These are phyloP conservation scores for Dipodomys spectabilis DNA, from an alignment of 2,113 vertebrate genomes.

Conservation along the genomic window DNA sequence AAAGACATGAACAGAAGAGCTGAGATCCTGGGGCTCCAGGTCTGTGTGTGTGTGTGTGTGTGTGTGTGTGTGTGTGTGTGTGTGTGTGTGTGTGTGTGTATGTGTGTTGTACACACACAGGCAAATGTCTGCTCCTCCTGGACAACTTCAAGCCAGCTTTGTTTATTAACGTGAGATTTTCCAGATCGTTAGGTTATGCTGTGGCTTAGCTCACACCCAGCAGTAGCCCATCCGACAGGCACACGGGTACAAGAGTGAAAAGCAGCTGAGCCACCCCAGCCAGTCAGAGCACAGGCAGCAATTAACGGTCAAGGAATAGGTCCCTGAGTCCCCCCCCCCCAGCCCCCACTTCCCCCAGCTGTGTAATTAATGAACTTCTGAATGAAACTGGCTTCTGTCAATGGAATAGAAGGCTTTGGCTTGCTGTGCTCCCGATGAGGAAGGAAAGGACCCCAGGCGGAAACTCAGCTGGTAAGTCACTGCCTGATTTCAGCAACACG, in stretches of 20 bases:
- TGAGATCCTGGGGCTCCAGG: conserved; percentile 24
- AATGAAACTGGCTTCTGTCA: conserved; percentile 13
- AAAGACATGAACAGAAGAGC: conserved; percentile 74
- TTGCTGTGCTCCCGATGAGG: background rate
- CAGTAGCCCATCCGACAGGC: conserved; percentile 81
- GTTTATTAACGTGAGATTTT: conserved; percentile 85
- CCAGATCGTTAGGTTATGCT: conserved; percentile 82
- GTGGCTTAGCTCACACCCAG: conserved; percentile 77
- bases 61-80: too few species aligned
- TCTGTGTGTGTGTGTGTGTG: background rate
- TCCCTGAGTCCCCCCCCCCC: conserved; percentile 39
- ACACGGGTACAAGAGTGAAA: conserved; percentile 72
- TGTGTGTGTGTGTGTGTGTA: too few species aligned
- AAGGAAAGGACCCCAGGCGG: background rate
- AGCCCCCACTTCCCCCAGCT: conserved; percentile 28
- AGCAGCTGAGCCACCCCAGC: conserved; percentile 77
- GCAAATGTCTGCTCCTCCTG: conserved; percentile 49
- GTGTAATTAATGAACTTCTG: conserved; percentile 37
- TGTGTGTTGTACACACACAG: background rate
- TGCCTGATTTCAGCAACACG: too few species aligned
- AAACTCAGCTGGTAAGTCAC: background rate
- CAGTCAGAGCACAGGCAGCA: conserved; percentile 61
- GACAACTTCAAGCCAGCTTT: conserved; percentile 86
- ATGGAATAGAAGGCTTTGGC: background rate
- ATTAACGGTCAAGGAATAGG: conserved; percentile 75